A percentile compares a stretch with the other conserved stretches of the same genome.
phyloP scores from a whole-genome alignment of 2,888 invertebrate species.

The Drosophila parthenogenetica region DNA sequence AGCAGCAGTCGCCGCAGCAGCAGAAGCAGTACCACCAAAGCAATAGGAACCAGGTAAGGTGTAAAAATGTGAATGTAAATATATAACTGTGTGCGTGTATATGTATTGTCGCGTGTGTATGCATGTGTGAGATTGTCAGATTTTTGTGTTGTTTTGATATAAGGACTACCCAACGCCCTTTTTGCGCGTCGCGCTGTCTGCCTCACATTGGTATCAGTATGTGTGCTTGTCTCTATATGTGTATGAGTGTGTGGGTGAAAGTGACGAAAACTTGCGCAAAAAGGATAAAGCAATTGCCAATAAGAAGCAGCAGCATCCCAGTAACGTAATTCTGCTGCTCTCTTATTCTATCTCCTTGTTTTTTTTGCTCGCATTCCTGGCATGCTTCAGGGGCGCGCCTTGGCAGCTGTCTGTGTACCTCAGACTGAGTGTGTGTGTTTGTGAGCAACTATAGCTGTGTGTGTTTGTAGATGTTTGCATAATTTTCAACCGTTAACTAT shows the following conservation, averaged over 20 bases:
- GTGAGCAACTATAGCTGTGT: conserved; percentile 14
- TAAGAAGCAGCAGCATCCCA: conserved; percentile 33
- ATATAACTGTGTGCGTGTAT: background rate
- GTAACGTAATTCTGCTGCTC: conserved; percentile 25
- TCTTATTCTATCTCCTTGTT: conserved; percentile 15
- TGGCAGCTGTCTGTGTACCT: conserved; percentile 12
- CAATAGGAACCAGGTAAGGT: conserved; percentile 62
- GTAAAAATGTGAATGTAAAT: conserved; percentile 43
- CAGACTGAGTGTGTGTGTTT: conserved; percentile 10
- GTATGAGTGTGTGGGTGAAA: conserved; percentile 59
- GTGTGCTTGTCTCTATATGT: conserved; percentile 2
- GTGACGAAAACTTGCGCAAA: conserved; percentile 64
- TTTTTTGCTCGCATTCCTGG: conserved; percentile 28
- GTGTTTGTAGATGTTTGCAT: conserved; percentile 32
- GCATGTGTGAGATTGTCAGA: conserved; percentile 24
- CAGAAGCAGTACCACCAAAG: conserved; percentile 46
- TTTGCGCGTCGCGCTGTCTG: conserved; percentile 74
- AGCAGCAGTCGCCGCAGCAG: conserved; percentile 41
- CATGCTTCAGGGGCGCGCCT: conserved; percentile 39
- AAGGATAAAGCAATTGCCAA: conserved; percentile 61
- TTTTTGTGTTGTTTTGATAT: conserved; percentile 38
- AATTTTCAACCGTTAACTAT: conserved; percentile 30
- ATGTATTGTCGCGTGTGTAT: conserved; percentile 4
- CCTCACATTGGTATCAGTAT: conserved; percentile 29
- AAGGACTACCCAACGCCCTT: conserved; percentile 72